phyloP scores from a whole-genome alignment of 2,888 invertebrate genomes.

The Chrysolina oricalcia region DNA sequence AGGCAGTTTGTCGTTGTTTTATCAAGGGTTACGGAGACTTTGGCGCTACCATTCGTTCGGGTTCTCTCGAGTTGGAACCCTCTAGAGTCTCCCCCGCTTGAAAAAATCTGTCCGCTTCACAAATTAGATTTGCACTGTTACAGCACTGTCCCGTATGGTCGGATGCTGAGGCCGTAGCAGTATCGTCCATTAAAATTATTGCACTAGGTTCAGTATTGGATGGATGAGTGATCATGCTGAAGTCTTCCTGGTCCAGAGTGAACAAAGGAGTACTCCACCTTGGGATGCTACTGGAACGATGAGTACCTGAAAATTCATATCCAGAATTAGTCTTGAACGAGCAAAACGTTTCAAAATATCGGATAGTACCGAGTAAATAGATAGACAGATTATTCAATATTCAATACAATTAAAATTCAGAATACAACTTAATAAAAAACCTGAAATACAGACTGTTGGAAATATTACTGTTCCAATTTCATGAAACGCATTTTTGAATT shows the following conservation, averaged over 20 bases:
- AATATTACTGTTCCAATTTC: no score
- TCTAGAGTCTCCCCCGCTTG: conserved; percentile 77
- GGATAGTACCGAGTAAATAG: no score
- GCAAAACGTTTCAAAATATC: no score
- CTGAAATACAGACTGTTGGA: no score
- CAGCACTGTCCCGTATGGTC: conserved; percentile 68
- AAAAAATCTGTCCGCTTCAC: conserved; percentile 78
- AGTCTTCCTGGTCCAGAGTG: conserved; percentile 92
- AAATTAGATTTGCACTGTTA: conserved; percentile 69
- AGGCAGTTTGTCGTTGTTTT: conserved; percentile 61
- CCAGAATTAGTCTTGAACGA: no score
- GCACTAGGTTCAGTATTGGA: conserved; percentile 79
- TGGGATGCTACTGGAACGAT: conserved; percentile 75
- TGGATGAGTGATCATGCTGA: conserved; percentile 91
- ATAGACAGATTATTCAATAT: no score
- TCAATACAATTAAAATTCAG: no score
- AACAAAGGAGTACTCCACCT: conserved; percentile 92
- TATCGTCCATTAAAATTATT: conserved; percentile 84
- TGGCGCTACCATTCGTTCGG: conserved; percentile 63
- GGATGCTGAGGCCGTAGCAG: conserved; percentile 58
- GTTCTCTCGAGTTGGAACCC: conserved; percentile 64
- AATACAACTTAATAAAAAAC: no score
- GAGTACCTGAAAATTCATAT: conserved; percentile 70
- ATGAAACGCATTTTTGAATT: no score
- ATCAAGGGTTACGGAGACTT: conserved; percentile 65